These are phyloP conservation scores for Pteria penguin DNA, from an alignment of 2,888 invertebrate genomes.

Conservation along the genomic window DNA sequence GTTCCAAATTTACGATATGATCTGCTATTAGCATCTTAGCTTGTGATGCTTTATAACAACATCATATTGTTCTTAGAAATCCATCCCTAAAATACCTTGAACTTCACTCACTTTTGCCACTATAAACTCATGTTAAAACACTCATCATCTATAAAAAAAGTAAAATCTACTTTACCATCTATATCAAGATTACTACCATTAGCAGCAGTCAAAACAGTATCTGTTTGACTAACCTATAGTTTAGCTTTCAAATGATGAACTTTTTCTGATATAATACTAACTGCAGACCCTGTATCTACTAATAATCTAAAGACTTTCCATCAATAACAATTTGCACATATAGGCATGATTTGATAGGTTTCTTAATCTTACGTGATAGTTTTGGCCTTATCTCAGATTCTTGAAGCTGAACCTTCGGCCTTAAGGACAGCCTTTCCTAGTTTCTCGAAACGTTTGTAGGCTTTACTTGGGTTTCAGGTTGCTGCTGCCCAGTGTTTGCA, in stretches of 20 bases:
- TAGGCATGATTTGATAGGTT: neutral
- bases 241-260: constrained; percentile 1
- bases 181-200: constrained; percentile 31
- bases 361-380: neutral
- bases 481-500: no score
- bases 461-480: neutral
- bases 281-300: constrained; percentile 4
- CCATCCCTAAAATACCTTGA: constrained; percentile 41
- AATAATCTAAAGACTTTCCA: neutral
- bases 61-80: constrained; percentile 42
- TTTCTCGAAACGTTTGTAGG: constrained; percentile 24
- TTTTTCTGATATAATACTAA: neutral
- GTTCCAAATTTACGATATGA: constrained; percentile 22
- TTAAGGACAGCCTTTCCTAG: constrained; percentile 36
- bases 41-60: constrained; percentile 35
- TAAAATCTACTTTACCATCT: constrained; percentile 21
- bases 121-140: constrained; percentile 33
- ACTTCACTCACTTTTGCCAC: constrained; percentile 45
- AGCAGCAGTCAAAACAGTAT: constrained; percentile 9
- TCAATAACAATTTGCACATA: neutral
- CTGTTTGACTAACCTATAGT: neutral
- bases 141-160: constrained; percentile 29
- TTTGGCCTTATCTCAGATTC: neutral
- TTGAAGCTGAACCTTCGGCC: constrained; percentile 37
- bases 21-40: constrained; percentile 29